Evolutionary conservation across 2,797 vertebrate species (phyloP), one percentile per base, ranked within the genome.

Genomic region (Oreortyx pictus): DNA sequence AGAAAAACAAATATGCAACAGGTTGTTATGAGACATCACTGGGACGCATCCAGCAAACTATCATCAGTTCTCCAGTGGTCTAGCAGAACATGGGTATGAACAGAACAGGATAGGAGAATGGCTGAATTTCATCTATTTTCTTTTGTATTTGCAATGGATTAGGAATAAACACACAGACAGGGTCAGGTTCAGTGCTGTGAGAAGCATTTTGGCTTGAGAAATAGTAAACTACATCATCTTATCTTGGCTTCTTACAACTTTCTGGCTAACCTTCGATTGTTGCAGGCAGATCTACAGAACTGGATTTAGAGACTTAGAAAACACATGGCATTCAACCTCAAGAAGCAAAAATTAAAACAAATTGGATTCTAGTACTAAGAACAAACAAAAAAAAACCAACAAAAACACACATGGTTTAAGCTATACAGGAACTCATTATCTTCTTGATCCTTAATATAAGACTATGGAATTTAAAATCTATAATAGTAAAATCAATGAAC

Each of bases 401-500:
- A 39, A 39, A 39, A 37, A 37, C 37, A 39, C 50, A 76, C 35
- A 29, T 15, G 7, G 27, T 59, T 62, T 60, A 72, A 82, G 54
- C 33, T 82, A 25, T 23, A 29, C 14, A 66, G 43, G 24, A 85
- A 19, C 18, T 71, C 52, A 47, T 52, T 25, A 67, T 83, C 62
- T 75, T 87, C 33, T 73, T 44, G 22, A 72, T 80, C 47, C 8
- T 50, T 74, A 73, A 62, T 66, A 62, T 20, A 61, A 86, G 50
- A 39, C 44, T 66, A 22, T 44, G 79, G 72, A 84, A 80, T 75
- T 46, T 90, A 72, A 64, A 73, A n/a, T 7, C 25, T 65, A 24
- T 72, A 43, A 79, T 82, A 62, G 66, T 27, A 87, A 79, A 79
- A 54, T 24, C 86, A 88, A 89, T 31, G 66, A 91, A 85, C 49